Conservation (phyloP, 2,797 vertebrate genomes). For the Scarus forsteni region DNA sequence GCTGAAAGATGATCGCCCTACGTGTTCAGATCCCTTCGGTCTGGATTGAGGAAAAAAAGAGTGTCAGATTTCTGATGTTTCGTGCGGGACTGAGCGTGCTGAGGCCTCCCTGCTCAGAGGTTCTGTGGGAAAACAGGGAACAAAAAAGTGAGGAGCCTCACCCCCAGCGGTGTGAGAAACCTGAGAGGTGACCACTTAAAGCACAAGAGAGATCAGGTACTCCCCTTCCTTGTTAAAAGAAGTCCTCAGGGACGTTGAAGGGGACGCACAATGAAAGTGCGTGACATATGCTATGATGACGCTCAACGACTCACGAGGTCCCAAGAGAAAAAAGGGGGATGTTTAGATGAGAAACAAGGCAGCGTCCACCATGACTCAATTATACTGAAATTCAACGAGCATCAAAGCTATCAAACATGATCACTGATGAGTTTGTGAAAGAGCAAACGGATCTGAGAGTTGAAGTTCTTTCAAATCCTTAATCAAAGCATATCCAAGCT, state of each 20-base stretch:
- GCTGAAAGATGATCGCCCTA: constrained; percentile 59
- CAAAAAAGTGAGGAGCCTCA: constrained; percentile 41
- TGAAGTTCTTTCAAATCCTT: neutral
- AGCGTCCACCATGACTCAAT: constrained; percentile 27
- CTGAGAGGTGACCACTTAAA: constrained; percentile 70
- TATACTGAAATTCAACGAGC: neutral
- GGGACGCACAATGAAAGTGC: constrained; percentile 44
- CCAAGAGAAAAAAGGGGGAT: neutral
- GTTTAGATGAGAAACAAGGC: neutral
- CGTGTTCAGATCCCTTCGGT: constrained; percentile 34
- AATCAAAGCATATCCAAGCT: too few relatives aligned
- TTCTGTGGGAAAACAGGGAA: constrained; percentile 67
- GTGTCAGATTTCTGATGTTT: constrained; percentile 67
- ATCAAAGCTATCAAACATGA: neutral
- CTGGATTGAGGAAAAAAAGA: constrained; percentile 28
- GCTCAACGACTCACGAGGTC: constrained; percentile 30
- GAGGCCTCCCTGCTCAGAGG: constrained; percentile 22
- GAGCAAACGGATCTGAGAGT: neutral
- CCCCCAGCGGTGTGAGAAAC: constrained; percentile 60
- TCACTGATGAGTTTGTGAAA: neutral
- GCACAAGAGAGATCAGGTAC: constrained; percentile 64
- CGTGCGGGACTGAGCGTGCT: constrained; percentile 36
- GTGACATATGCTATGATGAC: constrained; percentile 50
- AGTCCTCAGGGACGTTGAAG: constrained; percentile 51
- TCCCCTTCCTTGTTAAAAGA: constrained; percentile 60